Conservation (phyloP, 2,797 vertebrate genomes). For the Eleutherodactylus coqui region DNA sequence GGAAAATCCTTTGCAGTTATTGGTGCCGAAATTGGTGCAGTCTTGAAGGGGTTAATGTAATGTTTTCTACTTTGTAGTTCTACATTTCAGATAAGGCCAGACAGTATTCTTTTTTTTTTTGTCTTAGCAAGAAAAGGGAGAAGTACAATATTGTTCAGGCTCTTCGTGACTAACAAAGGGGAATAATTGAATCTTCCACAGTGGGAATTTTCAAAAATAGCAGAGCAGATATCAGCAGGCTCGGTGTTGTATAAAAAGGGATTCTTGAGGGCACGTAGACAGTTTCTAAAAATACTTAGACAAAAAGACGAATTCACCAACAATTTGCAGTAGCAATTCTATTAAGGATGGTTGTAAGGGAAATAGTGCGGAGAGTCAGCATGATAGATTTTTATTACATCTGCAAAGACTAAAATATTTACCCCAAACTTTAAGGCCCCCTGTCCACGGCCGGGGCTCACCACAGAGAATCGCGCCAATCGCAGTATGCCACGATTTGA, state of each 20-base stretch:
- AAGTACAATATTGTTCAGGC: not conserved
- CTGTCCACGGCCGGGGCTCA: too few relatives aligned
- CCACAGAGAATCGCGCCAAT: too few relatives aligned
- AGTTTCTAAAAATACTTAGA: slow-evolving; percentile 29
- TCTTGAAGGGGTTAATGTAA: not conserved
- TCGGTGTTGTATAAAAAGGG: slow-evolving; percentile 10
- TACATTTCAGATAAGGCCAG: not conserved
- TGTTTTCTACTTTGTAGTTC: not conserved
- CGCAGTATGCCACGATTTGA: too few relatives aligned
- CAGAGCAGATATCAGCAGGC: slow-evolving; percentile 17
- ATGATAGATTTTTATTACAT: not conserved
- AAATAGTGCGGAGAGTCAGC: not conserved
- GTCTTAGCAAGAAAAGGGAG: slow-evolving; percentile 12
- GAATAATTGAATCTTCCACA: slow-evolving; percentile 36
- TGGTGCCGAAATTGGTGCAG: not conserved
- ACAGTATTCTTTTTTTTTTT: not conserved
- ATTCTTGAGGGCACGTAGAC: slow-evolving; percentile 16
- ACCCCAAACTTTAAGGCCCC: not conserved
- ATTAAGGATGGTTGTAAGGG: not conserved
- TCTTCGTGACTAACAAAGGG: slow-evolving; percentile 19
- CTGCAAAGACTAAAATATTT: not conserved
- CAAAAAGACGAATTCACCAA: slow-evolving; percentile 15
- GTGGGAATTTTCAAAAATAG: slow-evolving; percentile 50
- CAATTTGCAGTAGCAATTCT: not conserved
- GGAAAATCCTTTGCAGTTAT: not conserved